Evolutionary conservation across 2,113 vertebrate genomes (phyloP).

Genomic region (Rhinolophus ferrumequinum): DNA sequence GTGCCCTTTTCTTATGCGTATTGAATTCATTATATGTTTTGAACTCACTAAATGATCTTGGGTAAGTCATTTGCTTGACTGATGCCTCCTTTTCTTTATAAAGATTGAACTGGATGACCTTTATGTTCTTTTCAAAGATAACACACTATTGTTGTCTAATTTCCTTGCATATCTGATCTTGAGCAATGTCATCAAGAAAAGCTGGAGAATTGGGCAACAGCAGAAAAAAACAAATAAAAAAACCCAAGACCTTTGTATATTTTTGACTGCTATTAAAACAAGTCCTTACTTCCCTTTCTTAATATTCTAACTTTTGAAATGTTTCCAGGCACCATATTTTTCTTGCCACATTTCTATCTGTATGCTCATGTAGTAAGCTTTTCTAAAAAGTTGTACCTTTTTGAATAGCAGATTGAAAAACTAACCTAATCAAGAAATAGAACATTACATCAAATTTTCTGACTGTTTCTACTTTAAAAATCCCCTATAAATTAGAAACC

Average conservation of each 20-base stretch:
- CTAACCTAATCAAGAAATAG: not conserved
- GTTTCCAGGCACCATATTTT: not conserved
- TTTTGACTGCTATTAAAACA: not conserved
- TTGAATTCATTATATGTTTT: conserved; percentile 15
- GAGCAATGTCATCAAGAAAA: not conserved
- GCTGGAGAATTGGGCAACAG: not conserved
- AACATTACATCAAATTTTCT: not conserved
- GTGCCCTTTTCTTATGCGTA: not conserved
- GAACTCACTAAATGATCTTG: not conserved
- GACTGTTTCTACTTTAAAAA: not conserved
- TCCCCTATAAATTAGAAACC: not conserved
- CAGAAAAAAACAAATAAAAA: not conserved
- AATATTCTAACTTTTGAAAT: not conserved
- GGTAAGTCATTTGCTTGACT: not conserved
- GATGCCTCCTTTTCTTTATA: not conserved
- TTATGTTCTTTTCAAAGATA: not conserved
- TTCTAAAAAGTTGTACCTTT: not conserved
- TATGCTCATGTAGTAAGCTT: not conserved
- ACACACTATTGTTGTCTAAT: not conserved
- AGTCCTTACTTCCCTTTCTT: not conserved
- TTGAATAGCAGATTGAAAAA: not conserved
- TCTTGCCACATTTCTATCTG: not conserved
- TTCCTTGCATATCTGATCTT: not conserved
- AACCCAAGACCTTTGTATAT: not conserved
- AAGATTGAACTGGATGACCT: not conserved